Evolutionary conservation across 2,113 vertebrate genomes (phyloP).

Genomic region (Rhinolophus sinicus): DNA sequence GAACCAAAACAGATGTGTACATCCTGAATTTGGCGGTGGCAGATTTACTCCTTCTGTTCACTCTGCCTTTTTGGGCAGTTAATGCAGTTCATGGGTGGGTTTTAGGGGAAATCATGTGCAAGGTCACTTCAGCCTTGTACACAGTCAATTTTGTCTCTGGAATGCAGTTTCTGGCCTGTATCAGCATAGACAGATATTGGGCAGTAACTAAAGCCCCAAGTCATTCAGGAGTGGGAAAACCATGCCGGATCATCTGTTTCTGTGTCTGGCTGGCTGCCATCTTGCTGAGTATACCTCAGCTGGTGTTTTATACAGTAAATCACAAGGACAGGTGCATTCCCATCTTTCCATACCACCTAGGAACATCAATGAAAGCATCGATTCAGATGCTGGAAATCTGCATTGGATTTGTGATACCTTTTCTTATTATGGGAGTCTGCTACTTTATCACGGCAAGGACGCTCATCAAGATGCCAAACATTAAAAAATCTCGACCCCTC

Average conservation of each 20-base stretch:
- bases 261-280: constrained; percentile 89
- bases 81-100: constrained; percentile 92
- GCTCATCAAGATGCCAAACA: constrained; percentile 84
- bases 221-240: constrained; percentile 16
- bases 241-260: constrained; percentile 81
- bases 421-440: constrained; percentile 91
- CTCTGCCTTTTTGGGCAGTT: constrained; percentile 94
- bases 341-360: constrained; percentile 86
- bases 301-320: constrained; percentile 90
- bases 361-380: constrained; percentile 84
- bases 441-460: constrained; percentile 86
- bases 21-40: constrained; percentile 93
- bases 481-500: constrained; percentile 88
- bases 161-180: constrained; percentile 95
- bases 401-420: constrained; percentile 93
- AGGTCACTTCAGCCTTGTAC: constrained; percentile 91
- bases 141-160: constrained; percentile 93
- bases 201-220: constrained; percentile 76
- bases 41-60: constrained; percentile 93
- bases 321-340: constrained; percentile 86
- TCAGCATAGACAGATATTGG: constrained; percentile 93
- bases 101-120: constrained; percentile 89
- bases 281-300: constrained; percentile 91
- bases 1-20: constrained; percentile 90
- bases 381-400: constrained; percentile 91